Conservation (phyloP, 1,140 invertebrate species). For the Lepidurus packardi region DNA sequence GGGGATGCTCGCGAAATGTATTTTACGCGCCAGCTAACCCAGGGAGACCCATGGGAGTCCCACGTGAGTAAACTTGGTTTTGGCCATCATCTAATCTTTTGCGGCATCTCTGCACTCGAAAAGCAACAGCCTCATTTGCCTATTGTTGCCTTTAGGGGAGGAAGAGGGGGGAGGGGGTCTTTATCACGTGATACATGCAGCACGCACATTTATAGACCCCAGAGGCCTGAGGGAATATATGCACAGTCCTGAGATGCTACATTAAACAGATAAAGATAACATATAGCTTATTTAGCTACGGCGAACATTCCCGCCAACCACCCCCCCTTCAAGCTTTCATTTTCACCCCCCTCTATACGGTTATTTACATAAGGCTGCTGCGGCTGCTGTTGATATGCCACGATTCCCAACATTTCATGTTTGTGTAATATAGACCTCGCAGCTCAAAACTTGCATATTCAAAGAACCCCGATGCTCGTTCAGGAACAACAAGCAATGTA, state of each 20-base stretch:
- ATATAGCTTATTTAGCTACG: background rate
- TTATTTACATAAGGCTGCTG: slow-evolving; percentile 19
- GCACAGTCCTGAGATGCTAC: background rate
- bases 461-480: background rate
- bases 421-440: slow-evolving; percentile 6
- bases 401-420: background rate
- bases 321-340: background rate
- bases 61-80: background rate
- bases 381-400: background rate
- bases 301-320: background rate
- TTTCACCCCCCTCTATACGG: background rate
- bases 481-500: background rate
- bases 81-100: background rate
- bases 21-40: background rate
- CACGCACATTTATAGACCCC: background rate
- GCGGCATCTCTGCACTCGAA: background rate
- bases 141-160: background rate
- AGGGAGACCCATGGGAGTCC: background rate
- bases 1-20: no score
- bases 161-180: background rate
- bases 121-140: slow-evolving; percentile 4
- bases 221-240: background rate
- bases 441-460: slow-evolving; percentile 9
- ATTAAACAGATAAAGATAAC: slow-evolving; percentile 10
- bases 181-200: background rate